Evolutionary conservation across 2,888 invertebrate species (phyloP).

Genomic region (Parnassius apollo): DNA sequence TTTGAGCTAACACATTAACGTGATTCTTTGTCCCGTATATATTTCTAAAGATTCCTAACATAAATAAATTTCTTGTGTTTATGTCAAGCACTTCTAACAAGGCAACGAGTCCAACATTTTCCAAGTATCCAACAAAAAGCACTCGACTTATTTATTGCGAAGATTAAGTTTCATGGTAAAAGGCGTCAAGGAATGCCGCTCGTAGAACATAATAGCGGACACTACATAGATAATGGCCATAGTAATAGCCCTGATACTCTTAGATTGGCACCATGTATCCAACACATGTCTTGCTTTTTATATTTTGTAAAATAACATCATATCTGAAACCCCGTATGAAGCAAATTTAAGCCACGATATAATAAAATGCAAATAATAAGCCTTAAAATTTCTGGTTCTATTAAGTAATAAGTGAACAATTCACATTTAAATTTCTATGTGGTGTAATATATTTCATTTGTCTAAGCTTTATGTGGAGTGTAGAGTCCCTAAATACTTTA

Average conservation of each 20-base stretch:
- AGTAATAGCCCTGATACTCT: conserved; percentile 9
- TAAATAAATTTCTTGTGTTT: not conserved
- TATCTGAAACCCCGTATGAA: not conserved
- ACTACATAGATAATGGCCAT: conserved; percentile 18
- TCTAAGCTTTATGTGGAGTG: too few relatives aligned
- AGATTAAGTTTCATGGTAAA: conserved; percentile 24
- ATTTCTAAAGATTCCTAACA: too few relatives aligned
- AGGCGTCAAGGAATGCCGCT: conserved; percentile 21
- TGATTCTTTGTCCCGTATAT: too few relatives aligned
- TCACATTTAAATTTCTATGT: too few relatives aligned
- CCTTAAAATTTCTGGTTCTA: too few relatives aligned
- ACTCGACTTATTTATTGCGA: conserved; percentile 14
- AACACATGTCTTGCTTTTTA: conserved; percentile 7
- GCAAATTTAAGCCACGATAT: not conserved
- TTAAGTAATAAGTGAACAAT: too few relatives aligned
- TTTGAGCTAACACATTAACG: too few relatives aligned
- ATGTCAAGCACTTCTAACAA: conserved; percentile 2
- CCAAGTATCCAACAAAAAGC: conserved; percentile 13
- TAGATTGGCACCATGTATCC: not conserved
- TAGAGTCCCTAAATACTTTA: too few relatives aligned
- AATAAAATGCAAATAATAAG: too few relatives aligned
- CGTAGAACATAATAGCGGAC: conserved; percentile 15
- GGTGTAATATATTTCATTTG: too few relatives aligned
- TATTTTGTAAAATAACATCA: not conserved
- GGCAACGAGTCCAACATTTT: conserved; percentile 9